Evolutionary conservation across 2,113 vertebrate species (phyloP).

Genomic region (Datnioides undecimradiatus): DNA sequence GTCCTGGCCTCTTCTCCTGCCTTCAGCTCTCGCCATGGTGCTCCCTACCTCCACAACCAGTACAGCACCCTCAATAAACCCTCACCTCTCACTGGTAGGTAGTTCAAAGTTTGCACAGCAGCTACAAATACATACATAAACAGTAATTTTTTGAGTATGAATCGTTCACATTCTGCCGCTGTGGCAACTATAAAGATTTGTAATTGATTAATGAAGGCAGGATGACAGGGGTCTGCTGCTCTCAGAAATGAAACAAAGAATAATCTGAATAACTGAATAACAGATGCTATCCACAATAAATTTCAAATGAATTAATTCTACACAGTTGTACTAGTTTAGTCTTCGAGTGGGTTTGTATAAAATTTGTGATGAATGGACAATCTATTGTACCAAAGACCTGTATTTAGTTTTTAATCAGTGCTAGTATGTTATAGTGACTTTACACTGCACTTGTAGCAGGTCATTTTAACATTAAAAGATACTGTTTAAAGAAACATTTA

Average conservation of each 20-base stretch:
- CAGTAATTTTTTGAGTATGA: too few species aligned
- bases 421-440: not conserved
- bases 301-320: not conserved
- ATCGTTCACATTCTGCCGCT: too few species aligned
- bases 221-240: too few species aligned
- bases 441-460: not conserved
- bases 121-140: too few species aligned
- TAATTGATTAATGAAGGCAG: too few species aligned
- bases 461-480: not conserved
- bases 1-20: conserved; percentile 85
- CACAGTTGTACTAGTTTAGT: not conserved
- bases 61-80: conserved; percentile 93
- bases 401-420: not conserved
- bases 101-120: too few species aligned
- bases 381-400: not conserved
- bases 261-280: too few species aligned
- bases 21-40: conserved; percentile 85
- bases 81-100: conserved; percentile 89
- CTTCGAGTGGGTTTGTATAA: not conserved
- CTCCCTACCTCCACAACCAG: conserved; percentile 88
- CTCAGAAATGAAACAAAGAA: not conserved
- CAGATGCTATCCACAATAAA: not conserved
- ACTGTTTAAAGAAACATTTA: not conserved
- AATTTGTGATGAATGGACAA: not conserved
- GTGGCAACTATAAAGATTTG: too few species aligned